phyloP scores from a whole-genome alignment of 2,888 invertebrate species.

The Seira musarum region DNA sequence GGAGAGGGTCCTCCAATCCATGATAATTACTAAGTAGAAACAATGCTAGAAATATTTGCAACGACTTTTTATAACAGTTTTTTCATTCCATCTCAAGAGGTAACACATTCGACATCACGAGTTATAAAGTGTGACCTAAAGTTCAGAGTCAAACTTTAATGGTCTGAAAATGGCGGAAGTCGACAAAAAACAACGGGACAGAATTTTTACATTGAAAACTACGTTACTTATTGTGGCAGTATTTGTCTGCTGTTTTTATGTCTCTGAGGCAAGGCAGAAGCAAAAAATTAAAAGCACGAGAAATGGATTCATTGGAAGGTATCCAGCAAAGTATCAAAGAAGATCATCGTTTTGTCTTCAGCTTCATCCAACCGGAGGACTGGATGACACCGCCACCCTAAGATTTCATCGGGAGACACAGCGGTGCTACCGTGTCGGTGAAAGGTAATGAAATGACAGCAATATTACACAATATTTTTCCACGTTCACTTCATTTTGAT shows the following conservation, averaged over 20 bases:
- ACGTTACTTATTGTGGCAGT: not conserved
- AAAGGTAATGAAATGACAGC: constrained; percentile 28
- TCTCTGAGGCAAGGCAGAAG: not conserved
- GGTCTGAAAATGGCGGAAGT: not conserved
- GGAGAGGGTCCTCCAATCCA: no score
- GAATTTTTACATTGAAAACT: not conserved
- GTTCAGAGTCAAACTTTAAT: not conserved
- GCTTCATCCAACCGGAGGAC: not conserved
- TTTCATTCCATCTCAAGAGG: not conserved
- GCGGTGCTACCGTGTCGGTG: constrained; percentile 57
- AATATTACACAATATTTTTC: not conserved
- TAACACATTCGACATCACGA: not conserved
- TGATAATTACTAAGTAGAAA: no score
- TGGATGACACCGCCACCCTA: constrained; percentile 25
- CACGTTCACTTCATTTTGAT: not conserved
- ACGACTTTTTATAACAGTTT: not conserved
- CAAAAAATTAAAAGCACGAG: not conserved
- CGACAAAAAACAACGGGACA: not conserved
- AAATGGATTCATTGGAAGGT: not conserved
- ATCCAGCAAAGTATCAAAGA: constrained; percentile 26
- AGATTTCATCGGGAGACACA: constrained; percentile 56
- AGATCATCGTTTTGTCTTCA: constrained; percentile 40
- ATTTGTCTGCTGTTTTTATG: not conserved
- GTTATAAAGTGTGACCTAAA: not conserved
- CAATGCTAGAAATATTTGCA: not conserved